Percentiles rank a stretch among this genome's conserved stretches.
Conservation (phyloP, 2,888 invertebrate species). For the Cinara cedri region DNA sequence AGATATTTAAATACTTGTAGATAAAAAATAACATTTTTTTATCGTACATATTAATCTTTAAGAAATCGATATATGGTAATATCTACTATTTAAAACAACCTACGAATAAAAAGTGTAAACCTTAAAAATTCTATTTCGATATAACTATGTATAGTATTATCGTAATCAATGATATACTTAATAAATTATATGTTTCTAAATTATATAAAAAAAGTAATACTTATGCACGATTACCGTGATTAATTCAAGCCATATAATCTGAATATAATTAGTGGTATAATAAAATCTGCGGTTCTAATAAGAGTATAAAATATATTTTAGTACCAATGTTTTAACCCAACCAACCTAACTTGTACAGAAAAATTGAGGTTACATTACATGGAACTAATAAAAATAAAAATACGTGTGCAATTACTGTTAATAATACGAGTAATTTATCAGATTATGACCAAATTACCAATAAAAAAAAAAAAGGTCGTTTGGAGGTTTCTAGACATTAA, state of each 20-base stretch:
- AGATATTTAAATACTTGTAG: no score
- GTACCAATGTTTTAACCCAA: neutral
- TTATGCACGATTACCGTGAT: conserved; percentile 26
- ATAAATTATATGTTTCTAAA: conserved; percentile 8
- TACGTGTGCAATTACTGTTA: conserved; percentile 6
- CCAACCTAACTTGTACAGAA: neutral
- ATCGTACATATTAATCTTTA: no score
- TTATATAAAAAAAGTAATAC: conserved; percentile 23
- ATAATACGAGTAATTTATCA: conserved; percentile 14
- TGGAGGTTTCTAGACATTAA: neutral
- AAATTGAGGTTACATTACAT: neutral
- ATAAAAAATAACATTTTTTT: no score
- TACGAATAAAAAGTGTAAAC: conserved; percentile 19
- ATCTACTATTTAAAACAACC: no score
- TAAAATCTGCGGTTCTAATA: conserved; percentile 12
- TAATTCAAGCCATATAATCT: conserved; percentile 20
- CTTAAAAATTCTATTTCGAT: conserved; percentile 20
- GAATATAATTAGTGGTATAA: conserved; percentile 29
- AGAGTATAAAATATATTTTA: conserved; percentile 12
- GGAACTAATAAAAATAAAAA: conserved; percentile 16
- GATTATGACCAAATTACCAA: neutral
- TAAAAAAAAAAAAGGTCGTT: neutral
- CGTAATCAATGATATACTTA: neutral
- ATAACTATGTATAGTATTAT: neutral
- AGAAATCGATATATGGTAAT: no score